These are phyloP conservation scores for Heliconius hewitsoni DNA, from an alignment of 1,140 invertebrate genomes.

Conservation along the genomic window DNA sequence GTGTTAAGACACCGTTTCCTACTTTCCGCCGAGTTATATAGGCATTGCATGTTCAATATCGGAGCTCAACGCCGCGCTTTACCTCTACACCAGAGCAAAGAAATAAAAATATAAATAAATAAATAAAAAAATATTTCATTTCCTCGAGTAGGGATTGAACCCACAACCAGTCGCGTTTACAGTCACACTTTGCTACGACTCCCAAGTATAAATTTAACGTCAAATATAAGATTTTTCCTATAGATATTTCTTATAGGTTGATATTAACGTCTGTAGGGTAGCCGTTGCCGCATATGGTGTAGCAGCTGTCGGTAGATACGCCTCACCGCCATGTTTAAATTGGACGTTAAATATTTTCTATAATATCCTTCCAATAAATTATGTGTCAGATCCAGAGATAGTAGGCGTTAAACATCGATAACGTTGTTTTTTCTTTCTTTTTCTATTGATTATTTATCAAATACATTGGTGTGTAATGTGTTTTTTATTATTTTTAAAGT, in stretches of 20 bases:
- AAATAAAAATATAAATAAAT: too few relatives aligned
- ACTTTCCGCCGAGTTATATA: too few relatives aligned
- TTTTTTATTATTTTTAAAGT: background rate
- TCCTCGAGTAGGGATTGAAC: too few relatives aligned
- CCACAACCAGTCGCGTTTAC: too few relatives aligned
- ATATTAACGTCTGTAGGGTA: slow-evolving; percentile 12
- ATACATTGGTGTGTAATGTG: background rate
- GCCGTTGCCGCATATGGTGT: slow-evolving; percentile 19
- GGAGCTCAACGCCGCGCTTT: too few relatives aligned
- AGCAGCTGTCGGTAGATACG: slow-evolving; percentile 22
- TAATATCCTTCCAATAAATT: background rate
- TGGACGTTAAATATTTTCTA: slow-evolving; percentile 18
- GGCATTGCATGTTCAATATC: too few relatives aligned
- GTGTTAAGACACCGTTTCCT: too few relatives aligned
- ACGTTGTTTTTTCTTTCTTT: background rate
- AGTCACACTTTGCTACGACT: too few relatives aligned
- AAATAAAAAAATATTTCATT: too few relatives aligned
- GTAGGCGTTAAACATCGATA: background rate
- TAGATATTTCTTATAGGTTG: background rate
- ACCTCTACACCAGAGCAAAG: too few relatives aligned
- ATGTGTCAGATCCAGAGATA: slow-evolving; percentile 15
- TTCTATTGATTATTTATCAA: background rate
- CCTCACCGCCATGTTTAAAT: slow-evolving; percentile 19
- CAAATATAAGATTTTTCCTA: background rate
- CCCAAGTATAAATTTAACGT: background rate